Evolutionary conservation across 2,113 vertebrate genomes (phyloP), one percentile per base, ranked within the genome.

Genomic region (Sebastes schlegelii): DNA sequence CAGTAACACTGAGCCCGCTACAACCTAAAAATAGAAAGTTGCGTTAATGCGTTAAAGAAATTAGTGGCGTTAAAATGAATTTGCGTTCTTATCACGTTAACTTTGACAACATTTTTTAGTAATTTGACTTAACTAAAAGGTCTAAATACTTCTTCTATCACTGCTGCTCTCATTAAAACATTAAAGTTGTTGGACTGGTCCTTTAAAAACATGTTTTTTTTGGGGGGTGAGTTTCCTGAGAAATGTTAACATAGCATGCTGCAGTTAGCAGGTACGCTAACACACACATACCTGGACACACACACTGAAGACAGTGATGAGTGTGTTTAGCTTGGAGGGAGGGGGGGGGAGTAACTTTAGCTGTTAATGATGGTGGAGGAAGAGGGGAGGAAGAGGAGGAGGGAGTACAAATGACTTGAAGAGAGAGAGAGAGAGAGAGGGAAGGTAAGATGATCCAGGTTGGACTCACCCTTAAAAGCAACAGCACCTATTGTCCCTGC

Each of bases 401-500:
- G 43, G 62, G 63, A 13, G 69, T 74, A 91, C 92, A 91, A 90
- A 92, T 91, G 87, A 91, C 74, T 90, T 88, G 77, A 64, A 91
- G 89, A 91, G 80, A 75, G 87, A 91, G 91, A 91, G 91, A 91
- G 80, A 75, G 87, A 87, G 80, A 88, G 74, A 83, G 78, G 74
- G 77, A 83, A 79, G 17, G 93, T 93, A 93, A 94, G 83, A 85
- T 16, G 89, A 94, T 92, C 88, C 78, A 79, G 89, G 84, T 90
- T 81, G 80, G 85, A 88, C 88, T 92, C 92, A 91, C 87, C 89
- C 89, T 91, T 90, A 91, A 93, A 92, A 94, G 91, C 88, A 90
- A 87, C 88, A 87, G 86, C 90, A 91, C 80, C 90, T 89, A 80
- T 89, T 92, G 90, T 91, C 77, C 85, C 86, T 86, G 60, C 73